Conservation (phyloP, 2,888 invertebrate genomes). For the Cactoblastis cactorum region DNA sequence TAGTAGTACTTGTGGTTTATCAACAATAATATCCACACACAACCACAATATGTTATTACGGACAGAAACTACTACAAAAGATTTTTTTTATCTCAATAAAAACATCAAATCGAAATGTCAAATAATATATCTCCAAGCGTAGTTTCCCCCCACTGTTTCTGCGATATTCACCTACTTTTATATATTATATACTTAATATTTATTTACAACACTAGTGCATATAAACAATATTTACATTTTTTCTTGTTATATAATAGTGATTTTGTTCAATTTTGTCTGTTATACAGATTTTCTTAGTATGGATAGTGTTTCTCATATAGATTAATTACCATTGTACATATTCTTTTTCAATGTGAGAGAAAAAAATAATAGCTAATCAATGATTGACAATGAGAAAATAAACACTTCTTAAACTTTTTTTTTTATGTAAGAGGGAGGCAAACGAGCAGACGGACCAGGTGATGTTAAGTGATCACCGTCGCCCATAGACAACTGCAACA, state of each 20-base stretch:
- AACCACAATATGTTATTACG: constrained; percentile 51
- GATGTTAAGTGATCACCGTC: too few species aligned
- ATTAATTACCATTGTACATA: too few species aligned
- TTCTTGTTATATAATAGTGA: constrained; percentile 1
- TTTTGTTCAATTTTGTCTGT: constrained; percentile 30
- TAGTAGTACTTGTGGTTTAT: constrained; percentile 25
- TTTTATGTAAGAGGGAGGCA: too few species aligned
- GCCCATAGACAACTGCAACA: too few species aligned
- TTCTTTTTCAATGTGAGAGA: too few species aligned
- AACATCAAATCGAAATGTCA: constrained; percentile 67
- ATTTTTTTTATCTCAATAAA: constrained; percentile 56
- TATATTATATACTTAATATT: constrained; percentile 26
- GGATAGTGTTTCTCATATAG: too few species aligned
- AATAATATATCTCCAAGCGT: constrained; percentile 74
- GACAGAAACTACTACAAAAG: constrained; percentile 73
- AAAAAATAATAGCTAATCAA: too few species aligned
- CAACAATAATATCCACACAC: constrained; percentile 41
- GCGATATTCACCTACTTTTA: constrained; percentile 42
- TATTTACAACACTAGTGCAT: constrained; percentile 30
- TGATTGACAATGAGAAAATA: too few species aligned
- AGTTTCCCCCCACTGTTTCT: constrained; percentile 77
- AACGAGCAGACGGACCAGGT: too few species aligned
- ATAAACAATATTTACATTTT: constrained; percentile 54
- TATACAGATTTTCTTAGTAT: too few species aligned
- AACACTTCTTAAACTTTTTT: too few species aligned